phyloP scores from a whole-genome alignment of 64 coral and sea anemone genomes.

The Pocillopora damicornis region DNA sequence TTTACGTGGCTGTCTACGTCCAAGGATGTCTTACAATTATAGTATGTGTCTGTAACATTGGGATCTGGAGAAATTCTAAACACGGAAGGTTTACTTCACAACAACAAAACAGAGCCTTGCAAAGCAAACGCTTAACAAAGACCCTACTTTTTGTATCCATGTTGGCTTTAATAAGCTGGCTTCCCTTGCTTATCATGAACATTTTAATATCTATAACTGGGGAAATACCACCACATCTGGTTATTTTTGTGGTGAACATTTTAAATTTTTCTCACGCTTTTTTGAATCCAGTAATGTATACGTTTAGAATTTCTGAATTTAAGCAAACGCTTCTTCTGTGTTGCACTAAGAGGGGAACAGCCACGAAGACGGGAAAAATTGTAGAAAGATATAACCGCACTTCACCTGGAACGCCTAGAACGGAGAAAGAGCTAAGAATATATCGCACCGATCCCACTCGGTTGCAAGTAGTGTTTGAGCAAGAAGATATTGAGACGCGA shows the following conservation, averaged over 20 bases:
- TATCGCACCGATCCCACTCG: too few relatives aligned
- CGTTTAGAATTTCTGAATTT: neutral
- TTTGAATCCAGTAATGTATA: neutral
- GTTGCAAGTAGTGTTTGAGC: too few relatives aligned
- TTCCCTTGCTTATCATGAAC: neutral
- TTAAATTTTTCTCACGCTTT: neutral
- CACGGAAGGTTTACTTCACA: neutral
- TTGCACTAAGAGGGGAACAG: neutral
- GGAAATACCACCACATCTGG: neutral
- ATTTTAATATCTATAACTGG: neutral
- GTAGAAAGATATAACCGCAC: too few relatives aligned
- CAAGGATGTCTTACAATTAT: neutral
- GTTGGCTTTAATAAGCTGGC: neutral
- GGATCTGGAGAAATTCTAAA: neutral
- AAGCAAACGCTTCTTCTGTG: neutral
- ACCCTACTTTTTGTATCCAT: neutral
- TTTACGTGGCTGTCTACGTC: neutral
- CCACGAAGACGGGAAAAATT: too few relatives aligned
- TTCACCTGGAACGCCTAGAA: too few relatives aligned
- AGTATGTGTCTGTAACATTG: neutral
- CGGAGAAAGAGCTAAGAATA: too few relatives aligned
- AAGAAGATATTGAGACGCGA: too few relatives aligned
- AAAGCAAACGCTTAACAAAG: neutral
- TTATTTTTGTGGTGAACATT: neutral
- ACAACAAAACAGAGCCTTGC: neutral